Evolutionary conservation across 2,888 invertebrate genomes (phyloP).

Genomic region (Pseudolycoriella hygida): DNA sequence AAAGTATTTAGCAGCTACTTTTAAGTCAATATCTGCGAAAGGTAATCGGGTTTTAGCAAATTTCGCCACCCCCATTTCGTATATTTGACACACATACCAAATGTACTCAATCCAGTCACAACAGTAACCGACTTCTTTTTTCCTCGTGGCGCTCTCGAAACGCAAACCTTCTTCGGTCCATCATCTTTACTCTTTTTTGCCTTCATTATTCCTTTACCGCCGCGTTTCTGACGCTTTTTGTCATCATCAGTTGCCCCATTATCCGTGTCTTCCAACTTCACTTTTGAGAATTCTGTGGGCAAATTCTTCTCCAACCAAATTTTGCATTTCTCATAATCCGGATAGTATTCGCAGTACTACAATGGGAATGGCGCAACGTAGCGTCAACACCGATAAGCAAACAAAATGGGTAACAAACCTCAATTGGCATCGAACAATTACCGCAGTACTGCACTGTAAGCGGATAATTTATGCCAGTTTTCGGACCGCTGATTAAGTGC

Average conservation of each 20-base stretch:
- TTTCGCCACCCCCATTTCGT: not conserved
- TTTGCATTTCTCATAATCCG: conserved; percentile 93
- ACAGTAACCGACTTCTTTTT: conserved; percentile 99
- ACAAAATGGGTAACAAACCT: conserved; percentile 35
- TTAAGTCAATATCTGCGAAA: conserved; percentile 80
- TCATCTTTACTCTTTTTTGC: conserved; percentile 80
- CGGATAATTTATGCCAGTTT: conserved; percentile 62
- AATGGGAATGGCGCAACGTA: conserved; percentile 12
- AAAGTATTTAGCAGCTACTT: conserved; percentile 95
- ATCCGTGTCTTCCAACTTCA: conserved; percentile 32
- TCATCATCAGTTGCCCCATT: conserved; percentile 59
- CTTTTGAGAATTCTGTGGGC: conserved; percentile 83
- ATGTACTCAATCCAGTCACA: conserved; percentile 85
- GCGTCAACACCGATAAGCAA: conserved; percentile 1
- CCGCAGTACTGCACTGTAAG: conserved; percentile 77
- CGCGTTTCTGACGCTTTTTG: conserved; percentile 90
- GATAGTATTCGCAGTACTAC: conserved; percentile 95
- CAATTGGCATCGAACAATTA: conserved; percentile 86
- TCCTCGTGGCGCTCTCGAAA: conserved; percentile 82
- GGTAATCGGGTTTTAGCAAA: not conserved
- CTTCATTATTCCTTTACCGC: conserved; percentile 91
- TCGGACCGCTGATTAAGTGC: conserved; percentile 42
- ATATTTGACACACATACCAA: conserved; percentile 40
- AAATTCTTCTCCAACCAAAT: conserved; percentile 90
- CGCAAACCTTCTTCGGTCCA: conserved; percentile 66